phyloP scores from a whole-genome alignment of 2,888 invertebrate species.

The Apamea anceps region DNA sequence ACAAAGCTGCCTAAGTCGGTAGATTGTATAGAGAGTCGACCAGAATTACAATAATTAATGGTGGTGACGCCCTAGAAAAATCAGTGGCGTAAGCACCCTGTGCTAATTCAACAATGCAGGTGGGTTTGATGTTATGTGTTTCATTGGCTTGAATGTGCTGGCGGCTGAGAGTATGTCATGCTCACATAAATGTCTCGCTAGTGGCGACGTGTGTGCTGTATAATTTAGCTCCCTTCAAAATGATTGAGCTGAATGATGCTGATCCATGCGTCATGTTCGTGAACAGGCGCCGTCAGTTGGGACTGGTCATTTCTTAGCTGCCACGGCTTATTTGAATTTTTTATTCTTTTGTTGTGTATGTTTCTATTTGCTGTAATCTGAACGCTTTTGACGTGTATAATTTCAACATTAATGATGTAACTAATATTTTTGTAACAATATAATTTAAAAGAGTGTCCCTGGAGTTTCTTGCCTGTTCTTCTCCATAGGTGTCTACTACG shows the following conservation, averaged over 20 bases:
- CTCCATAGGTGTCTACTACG: too few relatives aligned
- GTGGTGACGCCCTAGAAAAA: constrained; percentile 13
- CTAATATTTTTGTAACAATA: too few relatives aligned
- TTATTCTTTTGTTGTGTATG: too few relatives aligned
- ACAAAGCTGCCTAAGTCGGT: constrained; percentile 14
- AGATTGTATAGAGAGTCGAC: constrained; percentile 3
- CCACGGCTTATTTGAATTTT: neutral
- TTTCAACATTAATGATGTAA: too few relatives aligned
- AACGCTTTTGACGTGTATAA: neutral
- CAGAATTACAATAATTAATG: constrained; percentile 32
- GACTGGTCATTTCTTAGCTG: neutral
- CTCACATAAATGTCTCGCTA: neutral
- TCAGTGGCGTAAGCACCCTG: neutral
- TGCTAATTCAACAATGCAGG: neutral
- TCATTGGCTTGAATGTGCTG: neutral
- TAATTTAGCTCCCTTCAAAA: neutral
- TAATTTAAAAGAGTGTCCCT: too few relatives aligned
- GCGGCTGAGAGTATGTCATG: neutral
- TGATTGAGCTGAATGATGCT: too few relatives aligned
- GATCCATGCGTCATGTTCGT: too few relatives aligned
- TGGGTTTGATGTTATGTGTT: neutral
- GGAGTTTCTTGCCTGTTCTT: too few relatives aligned
- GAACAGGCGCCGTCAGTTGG: neutral
- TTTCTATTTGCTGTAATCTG: too few relatives aligned
- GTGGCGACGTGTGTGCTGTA: neutral